Conservation (phyloP, 2,113 vertebrate species). For the Propithecus coquereli region DNA sequence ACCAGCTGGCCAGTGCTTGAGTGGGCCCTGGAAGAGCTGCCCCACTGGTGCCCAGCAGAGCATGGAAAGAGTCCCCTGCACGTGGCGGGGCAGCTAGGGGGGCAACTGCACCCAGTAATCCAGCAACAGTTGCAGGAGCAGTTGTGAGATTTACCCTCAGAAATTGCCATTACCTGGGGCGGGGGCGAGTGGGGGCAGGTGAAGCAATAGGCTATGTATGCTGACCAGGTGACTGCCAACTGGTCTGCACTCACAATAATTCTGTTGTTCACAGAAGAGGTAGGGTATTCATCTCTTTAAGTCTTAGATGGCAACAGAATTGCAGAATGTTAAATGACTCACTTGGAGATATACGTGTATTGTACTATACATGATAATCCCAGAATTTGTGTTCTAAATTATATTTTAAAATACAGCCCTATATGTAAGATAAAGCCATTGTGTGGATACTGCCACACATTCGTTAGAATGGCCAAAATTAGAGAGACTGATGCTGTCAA, state of each 20-base stretch:
- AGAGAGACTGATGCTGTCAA: neutral
- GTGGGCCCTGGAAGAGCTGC: neutral
- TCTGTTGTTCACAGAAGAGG: neutral
- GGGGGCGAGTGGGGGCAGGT: neutral
- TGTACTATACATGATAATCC: neutral
- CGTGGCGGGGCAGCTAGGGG: too few relatives aligned
- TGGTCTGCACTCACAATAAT: neutral
- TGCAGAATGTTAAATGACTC: neutral
- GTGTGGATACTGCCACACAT: neutral
- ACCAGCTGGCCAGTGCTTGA: neutral
- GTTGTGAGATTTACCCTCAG: fast-evolving
- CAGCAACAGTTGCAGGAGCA: neutral
- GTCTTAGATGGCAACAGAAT: neutral
- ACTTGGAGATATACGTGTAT: neutral
- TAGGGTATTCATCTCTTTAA: neutral
- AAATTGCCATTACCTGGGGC: neutral
- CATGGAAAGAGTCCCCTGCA: too few relatives aligned
- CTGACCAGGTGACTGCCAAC: neutral
- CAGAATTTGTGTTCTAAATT: neutral
- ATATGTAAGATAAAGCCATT: neutral
- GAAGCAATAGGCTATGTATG: neutral
- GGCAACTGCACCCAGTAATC: neutral
- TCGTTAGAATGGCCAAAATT: neutral
- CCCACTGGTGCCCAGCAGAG: neutral
- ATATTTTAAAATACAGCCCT: neutral